Percentiles rank a stretch among this genome's conserved stretches.
Evolutionary conservation across 2,888 invertebrate species (phyloP).

Genomic region (Acanthoscelides obtectus): DNA sequence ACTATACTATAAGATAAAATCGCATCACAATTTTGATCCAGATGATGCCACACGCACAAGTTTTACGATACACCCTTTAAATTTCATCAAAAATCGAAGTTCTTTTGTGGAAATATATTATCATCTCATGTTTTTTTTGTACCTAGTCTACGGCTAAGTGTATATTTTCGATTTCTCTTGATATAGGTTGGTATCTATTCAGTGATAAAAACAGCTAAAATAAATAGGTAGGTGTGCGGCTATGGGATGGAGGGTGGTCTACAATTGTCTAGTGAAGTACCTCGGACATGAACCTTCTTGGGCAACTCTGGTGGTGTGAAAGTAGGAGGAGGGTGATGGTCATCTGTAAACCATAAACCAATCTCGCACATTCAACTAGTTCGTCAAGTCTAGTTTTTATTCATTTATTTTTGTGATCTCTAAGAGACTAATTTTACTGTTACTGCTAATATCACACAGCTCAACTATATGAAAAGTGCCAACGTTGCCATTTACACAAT

Average conservation of each 20-base stretch:
- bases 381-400: background rate
- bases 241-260: slow-evolving; percentile 14
- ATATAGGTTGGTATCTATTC: too few species aligned
- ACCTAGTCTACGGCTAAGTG: background rate
- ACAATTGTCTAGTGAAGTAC: slow-evolving; percentile 48
- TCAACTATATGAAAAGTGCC: too few species aligned
- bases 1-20: too few species aligned
- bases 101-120: too few species aligned
- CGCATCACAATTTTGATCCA: too few species aligned
- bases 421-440: background rate
- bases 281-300: slow-evolving; percentile 97
- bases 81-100: too few species aligned
- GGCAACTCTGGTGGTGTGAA: slow-evolving; percentile 98
- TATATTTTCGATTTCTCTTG: background rate
- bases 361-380: slow-evolving; percentile 51
- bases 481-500: too few species aligned
- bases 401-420: background rate
- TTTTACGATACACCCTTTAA: too few species aligned
- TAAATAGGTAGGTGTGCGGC: slow-evolving; percentile 7
- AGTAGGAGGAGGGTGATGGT: slow-evolving; percentile 95
- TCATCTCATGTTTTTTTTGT: background rate
- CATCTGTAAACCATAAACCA: slow-evolving; percentile 85
- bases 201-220: slow-evolving; percentile 8
- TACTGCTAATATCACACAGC: too few species aligned
- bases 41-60: too few species aligned